Evolutionary conservation across 1,140 invertebrate species (phyloP).

Genomic region (Ostrea edulis): DNA sequence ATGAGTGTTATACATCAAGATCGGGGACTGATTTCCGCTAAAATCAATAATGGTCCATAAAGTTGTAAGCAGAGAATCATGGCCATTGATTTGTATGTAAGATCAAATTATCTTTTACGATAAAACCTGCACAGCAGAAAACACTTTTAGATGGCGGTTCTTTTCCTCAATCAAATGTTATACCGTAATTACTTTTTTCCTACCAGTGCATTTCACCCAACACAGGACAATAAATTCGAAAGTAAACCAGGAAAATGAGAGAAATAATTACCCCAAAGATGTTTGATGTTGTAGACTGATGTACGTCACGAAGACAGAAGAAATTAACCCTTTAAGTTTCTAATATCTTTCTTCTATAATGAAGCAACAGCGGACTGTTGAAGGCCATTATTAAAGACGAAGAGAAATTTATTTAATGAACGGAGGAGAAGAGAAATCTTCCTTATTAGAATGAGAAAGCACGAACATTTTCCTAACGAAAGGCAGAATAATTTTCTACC

Average conservation of each 20-base stretch:
- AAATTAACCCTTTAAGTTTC: slow-evolving; percentile 30
- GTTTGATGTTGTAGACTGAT: slow-evolving; percentile 39
- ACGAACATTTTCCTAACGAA: neutral
- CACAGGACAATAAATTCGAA: slow-evolving; percentile 21
- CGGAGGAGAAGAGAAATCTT: neutral
- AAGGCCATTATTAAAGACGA: slow-evolving; percentile 8
- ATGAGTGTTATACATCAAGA: slow-evolving; percentile 34
- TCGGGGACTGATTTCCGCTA: slow-evolving; percentile 32
- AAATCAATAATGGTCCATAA: slow-evolving; percentile 39
- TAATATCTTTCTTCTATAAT: neutral
- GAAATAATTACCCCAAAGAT: slow-evolving; percentile 36
- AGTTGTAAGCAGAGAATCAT: slow-evolving; percentile 39
- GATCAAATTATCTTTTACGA: slow-evolving; percentile 41
- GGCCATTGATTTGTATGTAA: slow-evolving; percentile 43
- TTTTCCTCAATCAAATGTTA: neutral
- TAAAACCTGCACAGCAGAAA: slow-evolving; percentile 35
- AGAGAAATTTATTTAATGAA: neutral
- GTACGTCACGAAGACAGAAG: slow-evolving; percentile 6
- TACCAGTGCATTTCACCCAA: slow-evolving; percentile 20
- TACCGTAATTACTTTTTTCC: slow-evolving; percentile 36
- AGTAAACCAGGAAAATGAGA: slow-evolving; percentile 41
- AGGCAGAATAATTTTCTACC: neutral
- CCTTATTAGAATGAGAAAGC: neutral
- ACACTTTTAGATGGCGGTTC: slow-evolving; percentile 27
- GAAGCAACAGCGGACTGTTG: neutral